Conservation (phyloP, 2,888 invertebrate species). For the Myathropa florea region DNA sequence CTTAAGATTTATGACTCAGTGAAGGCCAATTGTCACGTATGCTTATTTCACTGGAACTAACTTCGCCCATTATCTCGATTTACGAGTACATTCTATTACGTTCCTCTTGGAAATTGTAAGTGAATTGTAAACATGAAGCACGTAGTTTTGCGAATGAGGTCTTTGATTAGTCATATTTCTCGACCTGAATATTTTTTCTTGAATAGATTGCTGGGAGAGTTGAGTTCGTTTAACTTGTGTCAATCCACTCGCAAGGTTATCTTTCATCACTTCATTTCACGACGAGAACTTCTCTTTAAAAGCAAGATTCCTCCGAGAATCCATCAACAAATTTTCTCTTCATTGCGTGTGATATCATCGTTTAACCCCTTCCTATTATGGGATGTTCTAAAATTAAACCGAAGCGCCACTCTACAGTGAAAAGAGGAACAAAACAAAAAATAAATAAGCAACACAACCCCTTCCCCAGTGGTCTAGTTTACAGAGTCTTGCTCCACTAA, state of each 20-base stretch:
- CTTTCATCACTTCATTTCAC: background rate
- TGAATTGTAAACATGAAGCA: background rate
- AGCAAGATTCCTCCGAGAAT: background rate
- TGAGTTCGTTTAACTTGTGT: background rate
- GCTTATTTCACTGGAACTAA: no score
- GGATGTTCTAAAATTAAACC: slow-evolving; percentile 16
- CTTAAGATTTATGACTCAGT: no score
- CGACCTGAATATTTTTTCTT: background rate
- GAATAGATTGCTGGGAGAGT: background rate
- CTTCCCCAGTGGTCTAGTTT: slow-evolving; percentile 25
- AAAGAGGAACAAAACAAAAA: background rate
- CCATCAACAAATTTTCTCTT: background rate
- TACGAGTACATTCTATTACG: no score
- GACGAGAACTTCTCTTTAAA: background rate
- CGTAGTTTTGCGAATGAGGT: background rate
- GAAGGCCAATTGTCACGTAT: no score
- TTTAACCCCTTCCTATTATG: background rate
- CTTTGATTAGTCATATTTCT: background rate
- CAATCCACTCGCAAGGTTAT: background rate
- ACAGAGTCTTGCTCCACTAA: slow-evolving; percentile 22
- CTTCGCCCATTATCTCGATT: no score
- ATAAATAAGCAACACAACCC: background rate
- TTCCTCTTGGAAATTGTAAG: no score
- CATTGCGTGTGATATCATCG: slow-evolving; percentile 27
- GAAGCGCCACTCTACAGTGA: slow-evolving; percentile 10